phyloP scores from a whole-genome alignment of 2,888 invertebrate genomes.

The Notocelia uddmanniana region DNA sequence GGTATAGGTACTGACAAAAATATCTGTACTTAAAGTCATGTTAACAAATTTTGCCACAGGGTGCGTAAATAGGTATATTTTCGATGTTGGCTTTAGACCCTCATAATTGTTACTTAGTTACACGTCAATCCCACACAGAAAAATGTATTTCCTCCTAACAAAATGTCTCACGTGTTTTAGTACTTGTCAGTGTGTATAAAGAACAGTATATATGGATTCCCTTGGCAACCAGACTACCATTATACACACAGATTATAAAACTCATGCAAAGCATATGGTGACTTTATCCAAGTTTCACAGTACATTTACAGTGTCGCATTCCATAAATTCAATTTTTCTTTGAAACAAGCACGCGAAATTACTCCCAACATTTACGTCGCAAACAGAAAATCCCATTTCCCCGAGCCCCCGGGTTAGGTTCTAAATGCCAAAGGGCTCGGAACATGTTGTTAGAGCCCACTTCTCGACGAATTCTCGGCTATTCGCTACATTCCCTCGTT shows the following conservation, averaged over 20 bases:
- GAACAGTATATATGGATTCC: too few species aligned
- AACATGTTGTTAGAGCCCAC: slow-evolving; percentile 63
- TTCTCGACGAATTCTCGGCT: slow-evolving; percentile 64
- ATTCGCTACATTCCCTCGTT: slow-evolving; percentile 82
- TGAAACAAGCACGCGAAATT: slow-evolving; percentile 5
- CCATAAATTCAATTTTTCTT: slow-evolving; percentile 5
- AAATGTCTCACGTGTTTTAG: neutral
- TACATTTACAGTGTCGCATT: neutral
- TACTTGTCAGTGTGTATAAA: too few species aligned
- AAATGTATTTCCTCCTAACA: neutral
- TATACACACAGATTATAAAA: neutral
- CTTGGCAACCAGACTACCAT: neutral
- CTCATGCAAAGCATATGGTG: neutral
- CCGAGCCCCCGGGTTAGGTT: slow-evolving; percentile 29
- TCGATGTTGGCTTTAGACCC: too few species aligned
- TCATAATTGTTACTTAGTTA: neutral
- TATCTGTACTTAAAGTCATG: too few species aligned
- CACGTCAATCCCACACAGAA: neutral
- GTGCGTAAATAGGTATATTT: too few species aligned
- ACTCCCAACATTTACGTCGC: slow-evolving; percentile 23
- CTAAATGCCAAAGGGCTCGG: slow-evolving; percentile 50
- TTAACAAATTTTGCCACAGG: too few species aligned
- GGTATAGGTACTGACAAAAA: too few species aligned
- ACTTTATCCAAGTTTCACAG: neutral
- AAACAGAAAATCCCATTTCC: slow-evolving; percentile 30